Percentiles rank a stretch among this genome's conserved stretches.
These are phyloP conservation scores for Mastigias papua DNA, from an alignment of 30 jellyfish, hydroid and myxozoan genomes.

Conservation along the genomic window DNA sequence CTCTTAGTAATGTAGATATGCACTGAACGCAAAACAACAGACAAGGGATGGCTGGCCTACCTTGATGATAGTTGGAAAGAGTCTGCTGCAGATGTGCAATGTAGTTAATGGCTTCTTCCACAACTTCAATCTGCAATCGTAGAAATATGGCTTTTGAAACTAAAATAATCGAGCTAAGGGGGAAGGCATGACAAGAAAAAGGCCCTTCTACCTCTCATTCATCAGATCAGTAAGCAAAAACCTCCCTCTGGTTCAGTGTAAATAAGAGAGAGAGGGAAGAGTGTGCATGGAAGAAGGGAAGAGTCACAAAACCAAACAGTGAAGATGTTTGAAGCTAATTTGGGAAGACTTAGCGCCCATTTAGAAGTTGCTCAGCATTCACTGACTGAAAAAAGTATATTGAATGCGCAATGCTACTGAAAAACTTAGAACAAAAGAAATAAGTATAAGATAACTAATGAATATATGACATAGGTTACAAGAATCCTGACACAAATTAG, in stretches of 20 bases:
- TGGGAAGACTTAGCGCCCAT: too few species aligned
- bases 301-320: too few species aligned
- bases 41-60: constrained; percentile 36
- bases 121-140: constrained; percentile 76
- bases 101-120: constrained; percentile 80
- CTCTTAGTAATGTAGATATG: not conserved
- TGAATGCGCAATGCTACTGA: not conserved
- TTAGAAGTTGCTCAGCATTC: not conserved
- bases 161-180: not conserved
- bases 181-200: not conserved
- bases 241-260: not conserved
- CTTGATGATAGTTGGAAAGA: constrained; percentile 49
- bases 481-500: too few species aligned
- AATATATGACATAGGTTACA: too few species aligned
- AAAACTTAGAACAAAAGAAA: not conserved
- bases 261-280: not conserved
- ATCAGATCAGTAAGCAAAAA: not conserved
- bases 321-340: too few species aligned
- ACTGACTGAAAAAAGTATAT: not conserved
- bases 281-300: too few species aligned
- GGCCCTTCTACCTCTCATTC: not conserved
- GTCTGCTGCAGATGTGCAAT: constrained; percentile 77
- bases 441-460: too few species aligned
- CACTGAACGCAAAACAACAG: not conserved
- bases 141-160: not conserved